Conservation (phyloP, 2,888 invertebrate genomes). For the Girardia tigrina region DNA sequence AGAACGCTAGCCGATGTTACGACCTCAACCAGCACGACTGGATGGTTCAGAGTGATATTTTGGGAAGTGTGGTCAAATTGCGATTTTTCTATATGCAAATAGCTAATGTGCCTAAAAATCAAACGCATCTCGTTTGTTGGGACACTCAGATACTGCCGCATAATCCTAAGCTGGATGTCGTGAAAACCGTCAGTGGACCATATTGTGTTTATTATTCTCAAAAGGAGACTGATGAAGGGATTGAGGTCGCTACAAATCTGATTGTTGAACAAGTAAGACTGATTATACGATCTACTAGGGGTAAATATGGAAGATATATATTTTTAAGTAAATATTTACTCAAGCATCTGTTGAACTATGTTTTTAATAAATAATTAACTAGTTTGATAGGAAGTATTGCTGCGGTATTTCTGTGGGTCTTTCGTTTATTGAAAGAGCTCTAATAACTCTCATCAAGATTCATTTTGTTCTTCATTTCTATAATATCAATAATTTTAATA, state of each 20-base stretch:
- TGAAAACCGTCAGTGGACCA: constrained; percentile 35
- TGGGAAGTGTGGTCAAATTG: constrained; percentile 62
- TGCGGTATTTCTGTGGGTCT: too few species aligned
- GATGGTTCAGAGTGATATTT: constrained; percentile 64
- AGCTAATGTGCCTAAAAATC: constrained; percentile 32
- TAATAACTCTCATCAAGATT: too few species aligned
- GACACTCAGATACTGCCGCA: constrained; percentile 35
- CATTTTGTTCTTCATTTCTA: too few species aligned
- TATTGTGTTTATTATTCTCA: constrained; percentile 35
- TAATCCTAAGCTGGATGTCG: constrained; percentile 31
- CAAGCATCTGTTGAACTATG: too few species aligned
- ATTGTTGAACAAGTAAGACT: constrained; percentile 35
- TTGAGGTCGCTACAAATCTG: constrained; percentile 35
- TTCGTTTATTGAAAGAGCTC: too few species aligned
- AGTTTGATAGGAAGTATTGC: too few species aligned
- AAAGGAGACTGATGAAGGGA: constrained; percentile 35
- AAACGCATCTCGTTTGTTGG: constrained; percentile 35
- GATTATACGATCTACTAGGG: too few species aligned
- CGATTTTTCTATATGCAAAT: constrained; percentile 54
- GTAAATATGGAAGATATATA: too few species aligned
- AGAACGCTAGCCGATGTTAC: constrained; percentile 56
- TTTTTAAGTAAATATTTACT: too few species aligned
- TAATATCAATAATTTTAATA: too few species aligned
- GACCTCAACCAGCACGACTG: constrained; percentile 69
- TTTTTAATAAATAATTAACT: too few species aligned